Conservation (phyloP, 2,113 vertebrate genomes). For the Hemiprocne comata region DNA sequence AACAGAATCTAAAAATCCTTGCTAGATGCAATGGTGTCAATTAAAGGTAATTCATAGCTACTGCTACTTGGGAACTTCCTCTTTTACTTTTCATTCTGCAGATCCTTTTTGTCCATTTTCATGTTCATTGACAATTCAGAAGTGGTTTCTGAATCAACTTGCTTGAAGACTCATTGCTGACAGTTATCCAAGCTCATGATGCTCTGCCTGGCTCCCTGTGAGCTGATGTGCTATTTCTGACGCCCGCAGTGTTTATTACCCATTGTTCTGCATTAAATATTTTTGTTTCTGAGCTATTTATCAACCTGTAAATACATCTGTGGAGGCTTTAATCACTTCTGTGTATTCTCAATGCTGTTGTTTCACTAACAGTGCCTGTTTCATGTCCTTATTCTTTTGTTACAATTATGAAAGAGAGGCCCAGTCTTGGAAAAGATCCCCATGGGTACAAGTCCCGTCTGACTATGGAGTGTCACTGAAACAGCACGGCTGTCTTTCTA, state of each 20-base stretch:
- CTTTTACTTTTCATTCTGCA: not conserved
- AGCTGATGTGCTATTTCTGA: not conserved
- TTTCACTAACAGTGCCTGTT: not conserved
- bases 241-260: not conserved
- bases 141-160: not conserved
- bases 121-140: not conserved
- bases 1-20: constrained; percentile 11
- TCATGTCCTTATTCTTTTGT: not conserved
- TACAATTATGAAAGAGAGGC: not conserved
- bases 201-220: not conserved
- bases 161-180: not conserved
- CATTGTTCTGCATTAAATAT: not conserved
- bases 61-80: not conserved
- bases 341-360: not conserved
- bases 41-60: not conserved
- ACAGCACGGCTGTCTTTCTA: not conserved
- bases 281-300: not conserved
- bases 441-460: not conserved
- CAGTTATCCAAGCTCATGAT: not conserved
- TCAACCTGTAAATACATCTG: not conserved
- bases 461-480: not conserved
- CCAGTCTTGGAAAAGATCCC: not conserved
- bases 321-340: not conserved
- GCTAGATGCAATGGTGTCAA: not conserved
- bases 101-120: not conserved